These are phyloP conservation scores for Drosophila azteca DNA, from an alignment of 1,140 invertebrate genomes.

Conservation along the genomic window DNA sequence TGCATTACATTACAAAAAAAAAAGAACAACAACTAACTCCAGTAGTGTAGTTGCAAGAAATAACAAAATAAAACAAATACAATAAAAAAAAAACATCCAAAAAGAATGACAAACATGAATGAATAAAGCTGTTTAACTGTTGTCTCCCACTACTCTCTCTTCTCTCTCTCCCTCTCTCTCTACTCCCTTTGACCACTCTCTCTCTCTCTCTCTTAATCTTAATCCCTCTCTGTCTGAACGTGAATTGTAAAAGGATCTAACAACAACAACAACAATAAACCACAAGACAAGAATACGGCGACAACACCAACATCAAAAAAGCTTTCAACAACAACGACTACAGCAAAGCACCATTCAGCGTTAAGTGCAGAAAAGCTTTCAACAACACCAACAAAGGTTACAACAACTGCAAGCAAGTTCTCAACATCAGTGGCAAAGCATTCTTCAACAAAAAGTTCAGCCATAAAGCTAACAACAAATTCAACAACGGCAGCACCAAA, in stretches of 20 bases:
- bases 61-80: constrained; percentile 50
- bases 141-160: constrained; percentile 77
- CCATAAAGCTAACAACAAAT: constrained; percentile 15
- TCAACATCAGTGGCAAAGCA: too few relatives aligned
- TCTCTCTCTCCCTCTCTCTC: constrained; percentile 68
- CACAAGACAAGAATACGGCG: not conserved
- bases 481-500: constrained; percentile 23
- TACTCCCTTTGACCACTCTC: constrained; percentile 28
- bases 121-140: constrained; percentile 77
- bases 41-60: constrained; percentile 76
- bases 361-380: not conserved
- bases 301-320: constrained; percentile 19
- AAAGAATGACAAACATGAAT: constrained; percentile 43
- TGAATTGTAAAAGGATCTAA: constrained; percentile 30
- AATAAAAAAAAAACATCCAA: constrained; percentile 33
- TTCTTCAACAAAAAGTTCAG: not conserved
- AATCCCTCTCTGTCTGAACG: constrained; percentile 49
- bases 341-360: too few relatives aligned
- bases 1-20: constrained; percentile 58
- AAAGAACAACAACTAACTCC: constrained; percentile 65
- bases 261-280: constrained; percentile 52
- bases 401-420: constrained; percentile 12
- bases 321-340: constrained; percentile 22
- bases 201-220: constrained; percentile 58
- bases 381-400: constrained; percentile 44